Percentiles rank a stretch among this genome's conserved stretches.
Evolutionary conservation across 2,888 invertebrate genomes (phyloP).

Genomic region (Leucania comma): DNA sequence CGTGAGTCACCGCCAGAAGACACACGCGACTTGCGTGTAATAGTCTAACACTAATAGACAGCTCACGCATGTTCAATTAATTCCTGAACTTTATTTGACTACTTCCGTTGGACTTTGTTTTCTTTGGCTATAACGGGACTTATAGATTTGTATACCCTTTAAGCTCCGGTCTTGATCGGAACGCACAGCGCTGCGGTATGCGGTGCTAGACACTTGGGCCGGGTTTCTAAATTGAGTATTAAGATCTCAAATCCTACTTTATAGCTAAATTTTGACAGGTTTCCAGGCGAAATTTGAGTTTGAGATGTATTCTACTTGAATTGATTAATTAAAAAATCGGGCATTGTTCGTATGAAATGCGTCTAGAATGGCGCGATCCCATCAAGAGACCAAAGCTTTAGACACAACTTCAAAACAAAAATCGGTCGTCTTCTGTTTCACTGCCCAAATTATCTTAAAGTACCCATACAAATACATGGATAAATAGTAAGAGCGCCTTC

Average conservation of each 20-base stretch:
- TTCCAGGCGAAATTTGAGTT: too few species aligned
- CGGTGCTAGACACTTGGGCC: background rate
- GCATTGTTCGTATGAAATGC: background rate
- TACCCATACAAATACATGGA: background rate
- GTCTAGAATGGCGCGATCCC: background rate
- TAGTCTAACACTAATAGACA: constrained; percentile 18
- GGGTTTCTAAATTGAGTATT: too few species aligned
- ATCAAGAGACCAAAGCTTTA: background rate
- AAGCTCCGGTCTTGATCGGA: background rate
- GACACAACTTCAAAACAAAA: background rate
- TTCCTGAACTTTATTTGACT: constrained; percentile 15
- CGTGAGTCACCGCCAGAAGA: constrained; percentile 38
- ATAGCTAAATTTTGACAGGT: too few species aligned
- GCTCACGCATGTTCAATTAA: constrained; percentile 39
- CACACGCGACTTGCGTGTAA: constrained; percentile 21
- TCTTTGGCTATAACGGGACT: background rate
- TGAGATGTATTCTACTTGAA: too few species aligned
- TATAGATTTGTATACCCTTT: background rate
- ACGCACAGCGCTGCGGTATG: background rate
- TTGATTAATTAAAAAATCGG: too few species aligned
- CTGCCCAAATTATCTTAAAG: background rate
- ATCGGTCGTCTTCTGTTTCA: background rate
- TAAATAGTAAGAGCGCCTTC: background rate
- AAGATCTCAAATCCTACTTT: too few species aligned
- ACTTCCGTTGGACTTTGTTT: constrained; percentile 14